Evolutionary conservation across 2,113 vertebrate genomes (phyloP).

Genomic region (Salvelinus sp.): DNA sequence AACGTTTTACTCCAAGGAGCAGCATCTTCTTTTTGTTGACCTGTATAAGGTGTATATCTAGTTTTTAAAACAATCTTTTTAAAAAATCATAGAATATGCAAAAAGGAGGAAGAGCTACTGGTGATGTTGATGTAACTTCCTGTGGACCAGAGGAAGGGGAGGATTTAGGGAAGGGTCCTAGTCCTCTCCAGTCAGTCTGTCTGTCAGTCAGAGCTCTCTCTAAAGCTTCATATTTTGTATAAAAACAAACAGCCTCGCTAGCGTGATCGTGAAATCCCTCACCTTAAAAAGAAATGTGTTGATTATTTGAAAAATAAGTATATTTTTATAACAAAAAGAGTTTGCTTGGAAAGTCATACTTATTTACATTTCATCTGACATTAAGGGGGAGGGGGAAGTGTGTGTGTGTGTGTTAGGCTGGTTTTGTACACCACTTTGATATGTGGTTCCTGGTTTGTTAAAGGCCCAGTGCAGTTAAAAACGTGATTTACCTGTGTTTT

Average conservation of each 20-base stretch:
- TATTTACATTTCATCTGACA: slow-evolving; percentile 73
- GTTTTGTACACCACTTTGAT: slow-evolving; percentile 73
- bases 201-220: slow-evolving; percentile 59
- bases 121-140: slow-evolving; percentile 46
- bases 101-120: slow-evolving; percentile 69
- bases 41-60: slow-evolving; percentile 78
- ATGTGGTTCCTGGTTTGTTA: slow-evolving; percentile 63
- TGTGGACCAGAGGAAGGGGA: slow-evolving; percentile 43
- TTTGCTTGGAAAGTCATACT: slow-evolving; percentile 75
- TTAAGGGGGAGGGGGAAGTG: slow-evolving; percentile 55
- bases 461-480: too few species aligned
- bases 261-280: slow-evolving; percentile 76
- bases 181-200: slow-evolving; percentile 61
- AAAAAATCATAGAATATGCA: slow-evolving; percentile 78
- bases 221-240: slow-evolving; percentile 75
- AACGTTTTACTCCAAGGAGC: slow-evolving; percentile 83
- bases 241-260: slow-evolving; percentile 71
- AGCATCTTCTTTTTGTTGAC: slow-evolving; percentile 79
- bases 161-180: slow-evolving; percentile 44
- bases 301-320: slow-evolving; percentile 82
- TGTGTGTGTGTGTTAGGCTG: slow-evolving; percentile 46
- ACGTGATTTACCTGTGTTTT: too few species aligned
- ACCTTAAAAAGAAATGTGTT: slow-evolving; percentile 77
- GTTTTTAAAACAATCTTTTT: slow-evolving; percentile 71
- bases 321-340: slow-evolving; percentile 79